Evolutionary conservation across 2,797 vertebrate genomes (phyloP), one percentile per base, ranked within the genome.

Genomic region (Myotis pilosus): DNA sequence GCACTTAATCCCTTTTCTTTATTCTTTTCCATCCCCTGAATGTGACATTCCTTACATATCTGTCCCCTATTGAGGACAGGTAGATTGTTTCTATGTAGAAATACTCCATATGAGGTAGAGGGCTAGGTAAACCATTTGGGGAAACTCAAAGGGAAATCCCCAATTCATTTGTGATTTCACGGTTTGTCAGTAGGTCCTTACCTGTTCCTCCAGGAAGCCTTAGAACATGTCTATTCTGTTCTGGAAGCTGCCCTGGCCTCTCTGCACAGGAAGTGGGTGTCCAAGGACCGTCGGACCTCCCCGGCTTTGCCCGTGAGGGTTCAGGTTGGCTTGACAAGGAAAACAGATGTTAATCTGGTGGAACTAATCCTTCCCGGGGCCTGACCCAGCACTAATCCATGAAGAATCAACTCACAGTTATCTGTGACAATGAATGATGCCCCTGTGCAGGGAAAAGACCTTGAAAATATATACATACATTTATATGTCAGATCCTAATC

Each of bases 341-440:
- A 87, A 93, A 89, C 57, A 38, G n/a, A 33, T n/a, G 12, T 44
- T 89, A 96, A 84, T 94, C 49, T 91, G 36, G 25, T 81, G n/a
- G 79, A 96, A 89, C 71, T 89, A 96, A 95, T 95, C 74, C 60
- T 94, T 87, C 78, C 60, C 68, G 74, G 69, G 69, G 5, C 49
- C 51, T 51, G 13, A 30, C 8, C 41, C 44, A 62, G n/a, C 12
- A 74, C 64, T 92, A 92, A 92, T 76, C 28, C 82, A 60, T 38
- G 87, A 94, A 94, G 33, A 71, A 94, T 86, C 44, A 78, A n/a
- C 62, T 75, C 20, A 71, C 30, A 62, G 83, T 81, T 94, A 84
- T 41, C 53, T 69, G 19, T 87, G 41, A 53, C 86, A 86, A 51
- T 79, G 8, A 86, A 64, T 55, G 36, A 83, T 36, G 4, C 5